Percentiles rank a stretch among this genome's conserved stretches.
phyloP scores from a whole-genome alignment of 2,113 vertebrate genomes.

The Cyanoderma ruficeps region DNA sequence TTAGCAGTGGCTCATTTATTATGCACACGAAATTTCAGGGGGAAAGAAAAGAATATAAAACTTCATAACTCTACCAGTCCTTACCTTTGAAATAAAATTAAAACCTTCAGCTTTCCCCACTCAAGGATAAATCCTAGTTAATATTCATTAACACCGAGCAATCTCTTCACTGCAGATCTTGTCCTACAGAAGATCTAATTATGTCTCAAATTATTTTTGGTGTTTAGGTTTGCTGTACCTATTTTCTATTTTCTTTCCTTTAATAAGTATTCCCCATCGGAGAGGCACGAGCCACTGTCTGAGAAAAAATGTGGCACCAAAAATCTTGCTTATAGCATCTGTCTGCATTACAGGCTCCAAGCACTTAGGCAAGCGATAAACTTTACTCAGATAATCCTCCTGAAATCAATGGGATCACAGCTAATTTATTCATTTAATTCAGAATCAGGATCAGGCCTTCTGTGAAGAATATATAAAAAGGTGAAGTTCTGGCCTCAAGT shows the following conservation, averaged over 20 bases:
- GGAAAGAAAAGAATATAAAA: constrained; percentile 25
- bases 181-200: constrained; percentile 46
- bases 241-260: constrained; percentile 11
- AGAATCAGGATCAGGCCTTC: background rate
- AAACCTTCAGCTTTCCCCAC: constrained; percentile 29
- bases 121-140: constrained; percentile 61
- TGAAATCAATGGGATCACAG: background rate
- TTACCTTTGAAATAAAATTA: constrained; percentile 59
- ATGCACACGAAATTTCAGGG: constrained; percentile 61
- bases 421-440: background rate
- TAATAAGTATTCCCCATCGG: background rate
- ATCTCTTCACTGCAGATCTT: constrained; percentile 31
- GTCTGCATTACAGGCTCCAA: background rate
- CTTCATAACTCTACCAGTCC: constrained; percentile 40
- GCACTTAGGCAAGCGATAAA: background rate
- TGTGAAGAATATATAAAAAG: background rate
- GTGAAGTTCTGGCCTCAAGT: background rate
- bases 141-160: constrained; percentile 59
- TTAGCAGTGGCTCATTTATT: constrained; percentile 68
- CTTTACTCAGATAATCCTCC: background rate
- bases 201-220: background rate
- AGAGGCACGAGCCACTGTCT: background rate
- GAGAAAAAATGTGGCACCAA: background rate
- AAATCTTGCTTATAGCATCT: background rate
- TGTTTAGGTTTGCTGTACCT: background rate